Evolutionary conservation across 2,888 invertebrate species (phyloP).

Genomic region (Acleris literana): DNA sequence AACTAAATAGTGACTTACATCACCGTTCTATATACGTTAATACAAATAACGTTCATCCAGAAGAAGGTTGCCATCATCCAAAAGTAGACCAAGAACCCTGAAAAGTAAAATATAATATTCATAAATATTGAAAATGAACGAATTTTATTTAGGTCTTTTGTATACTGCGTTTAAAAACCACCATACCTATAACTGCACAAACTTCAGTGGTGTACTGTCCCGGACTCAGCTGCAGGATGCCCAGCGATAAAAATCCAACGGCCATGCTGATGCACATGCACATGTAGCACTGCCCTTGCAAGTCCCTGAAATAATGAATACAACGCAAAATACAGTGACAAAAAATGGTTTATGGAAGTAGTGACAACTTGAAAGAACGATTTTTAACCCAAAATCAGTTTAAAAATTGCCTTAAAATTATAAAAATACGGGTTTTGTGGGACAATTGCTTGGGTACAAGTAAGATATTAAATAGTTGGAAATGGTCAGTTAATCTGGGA

Average conservation of each 20-base stretch:
- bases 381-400: too few relatives aligned
- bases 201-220: slow-evolving; percentile 55
- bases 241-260: slow-evolving; percentile 82
- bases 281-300: slow-evolving; percentile 87
- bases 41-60: slow-evolving; percentile 87
- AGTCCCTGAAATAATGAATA: slow-evolving; percentile 65
- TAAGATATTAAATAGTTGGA: too few relatives aligned
- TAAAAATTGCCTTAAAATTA: too few relatives aligned
- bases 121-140: not conserved
- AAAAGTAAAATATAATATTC: slow-evolving; percentile 21
- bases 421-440: too few relatives aligned
- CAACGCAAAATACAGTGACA: too few relatives aligned
- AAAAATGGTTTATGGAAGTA: too few relatives aligned
- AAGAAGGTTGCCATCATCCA: slow-evolving; percentile 88
- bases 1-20: slow-evolving; percentile 79
- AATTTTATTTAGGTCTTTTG: not conserved
- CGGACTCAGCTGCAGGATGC: slow-evolving; percentile 80
- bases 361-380: too few relatives aligned
- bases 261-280: slow-evolving; percentile 84
- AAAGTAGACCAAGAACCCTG: slow-evolving; percentile 84
- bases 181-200: slow-evolving; percentile 82
- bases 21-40: slow-evolving; percentile 86
- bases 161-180: slow-evolving; percentile 5
- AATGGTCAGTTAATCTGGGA: too few relatives aligned
- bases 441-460: too few relatives aligned